A percentile compares a stretch with the other conserved stretches of the same genome.
Conservation (phyloP, 2,797 vertebrate genomes). For the Sebastes kiyomatsui region DNA sequence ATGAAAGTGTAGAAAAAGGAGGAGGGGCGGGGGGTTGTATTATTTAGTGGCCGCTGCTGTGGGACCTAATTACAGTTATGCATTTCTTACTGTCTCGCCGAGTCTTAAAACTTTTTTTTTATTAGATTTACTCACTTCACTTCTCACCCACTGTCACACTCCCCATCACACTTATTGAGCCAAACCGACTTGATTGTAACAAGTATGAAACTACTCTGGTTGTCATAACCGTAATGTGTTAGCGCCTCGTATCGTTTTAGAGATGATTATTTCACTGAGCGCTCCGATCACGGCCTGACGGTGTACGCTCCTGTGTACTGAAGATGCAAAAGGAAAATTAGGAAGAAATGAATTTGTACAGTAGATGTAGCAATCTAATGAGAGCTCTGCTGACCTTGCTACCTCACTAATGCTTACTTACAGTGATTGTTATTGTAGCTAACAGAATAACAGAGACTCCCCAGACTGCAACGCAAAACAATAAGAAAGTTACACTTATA, state of each 20-base stretch:
- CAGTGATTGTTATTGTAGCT: neutral
- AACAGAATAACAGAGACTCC: neutral
- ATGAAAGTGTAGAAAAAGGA: conserved; percentile 60
- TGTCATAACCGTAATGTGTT: conserved; percentile 51
- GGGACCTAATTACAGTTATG: conserved; percentile 82
- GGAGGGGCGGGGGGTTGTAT: conserved; percentile 67
- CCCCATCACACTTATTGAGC: conserved; percentile 62
- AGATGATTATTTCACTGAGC: conserved; percentile 41
- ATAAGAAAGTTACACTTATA: neutral
- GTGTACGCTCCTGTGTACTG: neutral
- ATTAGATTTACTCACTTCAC: conserved; percentile 73
- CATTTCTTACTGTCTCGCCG: conserved; percentile 70
- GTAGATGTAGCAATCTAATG: neutral
- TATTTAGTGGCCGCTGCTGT: conserved; percentile 76
- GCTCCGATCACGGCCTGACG: conserved; percentile 17
- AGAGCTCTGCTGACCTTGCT: conserved; percentile 9
- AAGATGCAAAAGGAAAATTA: neutral
- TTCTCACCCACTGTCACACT: conserved; percentile 61
- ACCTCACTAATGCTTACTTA: neutral
- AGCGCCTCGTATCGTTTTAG: conserved; percentile 26
- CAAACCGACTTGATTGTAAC: conserved; percentile 63
- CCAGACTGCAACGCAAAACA: neutral
- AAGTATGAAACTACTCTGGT: conserved; percentile 50
- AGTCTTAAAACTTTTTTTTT: conserved; percentile 73
- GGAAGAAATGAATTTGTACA: conserved; percentile 11